phyloP scores from a whole-genome alignment of 2,113 vertebrate species.

The Cariama cristata region DNA sequence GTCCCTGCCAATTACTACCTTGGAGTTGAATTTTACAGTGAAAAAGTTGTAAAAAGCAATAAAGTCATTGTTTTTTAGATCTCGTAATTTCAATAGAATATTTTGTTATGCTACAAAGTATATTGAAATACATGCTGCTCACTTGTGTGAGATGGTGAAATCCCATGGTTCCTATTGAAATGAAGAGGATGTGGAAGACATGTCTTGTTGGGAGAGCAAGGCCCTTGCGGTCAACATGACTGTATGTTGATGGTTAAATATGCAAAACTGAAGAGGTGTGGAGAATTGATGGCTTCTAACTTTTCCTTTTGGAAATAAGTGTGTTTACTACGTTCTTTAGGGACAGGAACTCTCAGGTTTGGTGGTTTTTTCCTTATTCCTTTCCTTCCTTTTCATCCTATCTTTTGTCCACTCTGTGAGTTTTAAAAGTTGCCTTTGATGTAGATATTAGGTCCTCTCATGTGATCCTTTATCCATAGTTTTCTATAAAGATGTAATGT shows the following conservation, averaged over 20 bases:
- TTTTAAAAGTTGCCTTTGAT: not conserved
- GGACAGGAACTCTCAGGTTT: not conserved
- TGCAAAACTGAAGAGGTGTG: not conserved
- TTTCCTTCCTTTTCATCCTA: not conserved
- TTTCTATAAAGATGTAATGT: not conserved
- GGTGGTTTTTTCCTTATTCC: not conserved
- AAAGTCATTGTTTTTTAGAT: conserved; percentile 53
- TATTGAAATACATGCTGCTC: not conserved
- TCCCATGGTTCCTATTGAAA: not conserved
- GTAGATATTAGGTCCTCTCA: not conserved
- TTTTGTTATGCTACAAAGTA: not conserved
- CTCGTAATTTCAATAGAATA: not conserved
- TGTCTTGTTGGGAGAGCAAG: not conserved
- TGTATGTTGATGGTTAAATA: not conserved
- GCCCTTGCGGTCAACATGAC: not conserved
- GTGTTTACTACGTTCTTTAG: not conserved
- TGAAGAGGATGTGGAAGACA: not conserved
- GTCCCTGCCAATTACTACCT: conserved; percentile 73
- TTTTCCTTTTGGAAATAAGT: not conserved
- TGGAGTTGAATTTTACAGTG: conserved; percentile 64
- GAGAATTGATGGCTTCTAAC: not conserved
- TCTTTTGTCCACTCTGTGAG: not conserved
- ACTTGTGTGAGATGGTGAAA: not conserved
- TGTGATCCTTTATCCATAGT: not conserved
- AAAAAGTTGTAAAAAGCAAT: conserved; percentile 65